A percentile compares a stretch with the other conserved stretches of the same genome.
phyloP scores from a whole-genome alignment of 2,797 vertebrate species.

The Buphagus erythrorhynchus region DNA sequence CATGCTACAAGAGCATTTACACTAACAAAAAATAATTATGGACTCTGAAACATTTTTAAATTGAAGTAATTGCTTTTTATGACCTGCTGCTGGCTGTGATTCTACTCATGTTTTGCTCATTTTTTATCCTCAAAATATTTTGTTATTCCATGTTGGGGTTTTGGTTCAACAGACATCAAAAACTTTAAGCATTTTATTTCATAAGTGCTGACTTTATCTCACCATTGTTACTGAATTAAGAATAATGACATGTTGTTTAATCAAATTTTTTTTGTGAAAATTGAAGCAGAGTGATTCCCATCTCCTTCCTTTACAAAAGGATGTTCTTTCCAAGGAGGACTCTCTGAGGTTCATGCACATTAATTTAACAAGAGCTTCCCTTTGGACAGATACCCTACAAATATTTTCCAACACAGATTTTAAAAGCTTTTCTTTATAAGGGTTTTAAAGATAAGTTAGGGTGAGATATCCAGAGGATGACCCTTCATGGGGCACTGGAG shows the following conservation, averaged over 20 bases:
- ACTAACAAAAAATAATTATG: not conserved
- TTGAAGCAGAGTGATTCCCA: not conserved
- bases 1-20: not conserved
- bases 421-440: not conserved
- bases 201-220: not conserved
- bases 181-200: not conserved
- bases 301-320: not conserved
- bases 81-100: not conserved
- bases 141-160: not conserved
- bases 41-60: not conserved
- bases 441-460: not conserved
- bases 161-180: not conserved
- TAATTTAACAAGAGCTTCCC: not conserved
- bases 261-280: not conserved
- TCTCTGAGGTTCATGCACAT: not conserved
- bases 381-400: not conserved
- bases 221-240: not conserved
- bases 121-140: not conserved
- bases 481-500: not conserved
- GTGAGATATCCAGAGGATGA: not conserved
- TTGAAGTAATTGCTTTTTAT: not conserved
- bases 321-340: not conserved
- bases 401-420: not conserved
- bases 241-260: not conserved
- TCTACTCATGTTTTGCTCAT: not conserved